Percentiles rank a stretch among this genome's conserved stretches.
Evolutionary conservation across 2,113 vertebrate species (phyloP).

Genomic region (Onychorhynchus coronatus): DNA sequence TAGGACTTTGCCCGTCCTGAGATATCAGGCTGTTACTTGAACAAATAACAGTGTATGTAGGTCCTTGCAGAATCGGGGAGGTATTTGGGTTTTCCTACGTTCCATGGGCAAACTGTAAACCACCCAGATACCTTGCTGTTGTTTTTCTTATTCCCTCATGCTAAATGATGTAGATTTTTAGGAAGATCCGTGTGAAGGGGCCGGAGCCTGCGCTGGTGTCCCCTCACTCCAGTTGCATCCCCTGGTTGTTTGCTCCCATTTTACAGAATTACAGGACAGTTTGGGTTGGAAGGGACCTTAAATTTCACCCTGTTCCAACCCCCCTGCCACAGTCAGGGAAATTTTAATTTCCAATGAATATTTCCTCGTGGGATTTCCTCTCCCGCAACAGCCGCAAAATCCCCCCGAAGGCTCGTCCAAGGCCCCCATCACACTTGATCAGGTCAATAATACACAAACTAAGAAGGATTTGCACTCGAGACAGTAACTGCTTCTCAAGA

Average conservation of each 20-base stretch:
- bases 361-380: neutral
- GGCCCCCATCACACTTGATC: conserved; percentile 27
- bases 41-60: fast-evolving
- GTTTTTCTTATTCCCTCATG: neutral
- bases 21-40: neutral
- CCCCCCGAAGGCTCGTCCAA: neutral
- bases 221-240: fast-evolving
- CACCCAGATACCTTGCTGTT: fast-evolving
- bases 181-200: neutral
- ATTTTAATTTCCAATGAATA: neutral
- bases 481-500: conserved; percentile 68
- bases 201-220: neutral
- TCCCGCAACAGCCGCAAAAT: neutral
- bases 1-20: neutral
- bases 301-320: neutral
- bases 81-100: fast-evolving
- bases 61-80: neutral
- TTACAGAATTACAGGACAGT: neutral
- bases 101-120: neutral
- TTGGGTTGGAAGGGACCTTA: neutral
- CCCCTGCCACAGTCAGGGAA: neutral
- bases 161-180: neutral
- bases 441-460: conserved; percentile 62
- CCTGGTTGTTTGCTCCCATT: neutral
- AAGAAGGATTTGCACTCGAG: conserved; percentile 65